Conservation (phyloP, 2,888 invertebrate genomes). For the Tetramorium bicarinatum region DNA sequence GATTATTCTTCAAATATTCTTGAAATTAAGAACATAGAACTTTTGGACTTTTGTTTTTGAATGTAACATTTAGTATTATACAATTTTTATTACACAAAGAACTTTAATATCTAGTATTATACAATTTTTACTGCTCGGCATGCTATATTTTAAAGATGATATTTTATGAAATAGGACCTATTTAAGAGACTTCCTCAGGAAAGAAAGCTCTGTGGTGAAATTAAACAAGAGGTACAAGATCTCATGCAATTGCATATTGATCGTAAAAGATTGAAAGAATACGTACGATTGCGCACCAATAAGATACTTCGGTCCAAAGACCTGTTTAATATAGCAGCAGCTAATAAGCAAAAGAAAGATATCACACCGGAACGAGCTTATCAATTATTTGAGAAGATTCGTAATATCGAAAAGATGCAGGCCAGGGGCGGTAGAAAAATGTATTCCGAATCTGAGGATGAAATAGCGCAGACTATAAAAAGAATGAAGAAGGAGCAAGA, state of each 20-base stretch:
- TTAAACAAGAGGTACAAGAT: constrained; percentile 84
- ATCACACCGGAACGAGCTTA: constrained; percentile 83
- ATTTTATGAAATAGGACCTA: constrained; percentile 77
- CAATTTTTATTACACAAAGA: no score
- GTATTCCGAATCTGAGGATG: constrained; percentile 82
- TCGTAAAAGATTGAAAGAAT: constrained; percentile 84
- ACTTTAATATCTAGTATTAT: neutral
- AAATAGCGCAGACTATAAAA: constrained; percentile 81
- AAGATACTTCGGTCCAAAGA: constrained; percentile 84
- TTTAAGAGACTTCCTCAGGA: constrained; percentile 85
- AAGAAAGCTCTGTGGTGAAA: constrained; percentile 83
- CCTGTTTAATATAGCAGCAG: constrained; percentile 84
- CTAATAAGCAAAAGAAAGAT: constrained; percentile 82
- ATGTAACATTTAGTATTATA: neutral
- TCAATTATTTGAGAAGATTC: constrained; percentile 82
- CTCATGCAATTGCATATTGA: constrained; percentile 84
- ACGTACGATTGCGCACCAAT: constrained; percentile 83
- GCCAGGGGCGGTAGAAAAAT: constrained; percentile 74
- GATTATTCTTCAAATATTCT: neutral
- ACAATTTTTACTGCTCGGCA: neutral
- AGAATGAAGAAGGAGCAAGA: constrained; percentile 82
- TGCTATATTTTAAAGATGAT: neutral
- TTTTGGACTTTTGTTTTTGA: neutral
- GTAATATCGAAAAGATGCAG: constrained; percentile 83
- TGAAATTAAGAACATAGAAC: neutral